Evolutionary conservation across 2,113 vertebrate species (phyloP).

Genomic region (Prunella himalayana): DNA sequence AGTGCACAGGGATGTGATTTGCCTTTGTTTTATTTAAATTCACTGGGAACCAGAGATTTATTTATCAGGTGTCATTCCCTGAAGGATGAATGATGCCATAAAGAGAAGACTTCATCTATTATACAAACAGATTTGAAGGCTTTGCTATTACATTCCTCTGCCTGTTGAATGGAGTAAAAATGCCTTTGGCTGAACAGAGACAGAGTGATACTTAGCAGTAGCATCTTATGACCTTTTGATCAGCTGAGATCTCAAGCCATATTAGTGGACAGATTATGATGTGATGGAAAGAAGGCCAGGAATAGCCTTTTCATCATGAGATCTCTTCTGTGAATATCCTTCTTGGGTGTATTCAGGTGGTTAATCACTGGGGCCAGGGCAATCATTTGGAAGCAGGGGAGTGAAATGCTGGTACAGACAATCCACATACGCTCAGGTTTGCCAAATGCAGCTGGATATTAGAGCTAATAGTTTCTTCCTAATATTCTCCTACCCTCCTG

Average conservation of each 20-base stretch:
- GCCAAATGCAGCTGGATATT: background rate
- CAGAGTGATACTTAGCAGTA: background rate
- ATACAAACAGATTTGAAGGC: background rate
- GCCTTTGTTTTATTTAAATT: constrained; percentile 36
- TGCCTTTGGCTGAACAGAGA: background rate
- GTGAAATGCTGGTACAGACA: background rate
- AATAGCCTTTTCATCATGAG: constrained; percentile 41
- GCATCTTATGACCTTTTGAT: constrained; percentile 54
- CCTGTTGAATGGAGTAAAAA: background rate
- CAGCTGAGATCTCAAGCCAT: constrained; percentile 49
- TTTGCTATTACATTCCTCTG: background rate
- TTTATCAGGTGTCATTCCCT: constrained; percentile 44
- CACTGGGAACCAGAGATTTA: background rate
- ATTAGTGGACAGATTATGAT: constrained; percentile 60
- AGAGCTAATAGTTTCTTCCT: background rate
- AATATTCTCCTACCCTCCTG: background rate
- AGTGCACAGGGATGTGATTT: background rate
- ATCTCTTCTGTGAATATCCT: constrained; percentile 16
- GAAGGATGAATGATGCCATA: constrained; percentile 6
- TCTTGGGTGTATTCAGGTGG: background rate
- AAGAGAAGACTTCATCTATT: background rate
- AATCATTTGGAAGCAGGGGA: background rate
- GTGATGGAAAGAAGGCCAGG: constrained; percentile 43
- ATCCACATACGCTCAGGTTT: background rate
- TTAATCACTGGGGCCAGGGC: background rate